Conservation (phyloP, 1,140 invertebrate species). For the Chelonus insularis region DNA sequence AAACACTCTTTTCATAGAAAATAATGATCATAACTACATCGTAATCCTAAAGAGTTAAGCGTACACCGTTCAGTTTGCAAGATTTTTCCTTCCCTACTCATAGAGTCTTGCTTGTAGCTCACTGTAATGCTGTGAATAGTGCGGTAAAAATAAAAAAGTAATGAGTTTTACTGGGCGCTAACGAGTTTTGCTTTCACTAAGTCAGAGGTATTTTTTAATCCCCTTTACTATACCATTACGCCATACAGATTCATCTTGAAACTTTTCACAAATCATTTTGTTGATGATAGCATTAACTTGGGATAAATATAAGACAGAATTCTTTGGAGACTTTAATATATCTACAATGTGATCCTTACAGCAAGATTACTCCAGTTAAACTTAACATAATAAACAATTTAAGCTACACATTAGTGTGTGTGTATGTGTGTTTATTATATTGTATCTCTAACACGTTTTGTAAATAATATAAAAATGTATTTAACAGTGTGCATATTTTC, state of each 20-base stretch:
- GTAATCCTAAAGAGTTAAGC: constrained; percentile 25
- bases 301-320: too few species aligned
- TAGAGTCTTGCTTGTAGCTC: constrained; percentile 4
- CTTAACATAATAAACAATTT: too few species aligned
- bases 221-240: background rate
- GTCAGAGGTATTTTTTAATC: constrained; percentile 2
- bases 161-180: constrained; percentile 33
- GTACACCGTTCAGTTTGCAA: constrained; percentile 4
- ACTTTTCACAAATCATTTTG: background rate
- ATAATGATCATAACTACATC: constrained; percentile 24
- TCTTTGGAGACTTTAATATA: too few species aligned
- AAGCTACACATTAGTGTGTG: too few species aligned
- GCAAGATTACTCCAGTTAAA: too few species aligned
- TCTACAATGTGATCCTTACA: too few species aligned
- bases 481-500: too few species aligned
- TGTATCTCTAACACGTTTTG: too few species aligned
- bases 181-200: constrained; percentile 33
- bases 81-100: constrained; percentile 10
- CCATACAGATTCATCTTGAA: background rate
- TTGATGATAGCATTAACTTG: background rate
- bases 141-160: constrained; percentile 32
- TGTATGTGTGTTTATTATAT: too few species aligned
- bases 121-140: constrained; percentile 19
- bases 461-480: too few species aligned
- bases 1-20: constrained; percentile 18